These are phyloP conservation scores for Beaufortia kweichowensis DNA, from an alignment of 2,113 vertebrate species.

Conservation along the genomic window DNA sequence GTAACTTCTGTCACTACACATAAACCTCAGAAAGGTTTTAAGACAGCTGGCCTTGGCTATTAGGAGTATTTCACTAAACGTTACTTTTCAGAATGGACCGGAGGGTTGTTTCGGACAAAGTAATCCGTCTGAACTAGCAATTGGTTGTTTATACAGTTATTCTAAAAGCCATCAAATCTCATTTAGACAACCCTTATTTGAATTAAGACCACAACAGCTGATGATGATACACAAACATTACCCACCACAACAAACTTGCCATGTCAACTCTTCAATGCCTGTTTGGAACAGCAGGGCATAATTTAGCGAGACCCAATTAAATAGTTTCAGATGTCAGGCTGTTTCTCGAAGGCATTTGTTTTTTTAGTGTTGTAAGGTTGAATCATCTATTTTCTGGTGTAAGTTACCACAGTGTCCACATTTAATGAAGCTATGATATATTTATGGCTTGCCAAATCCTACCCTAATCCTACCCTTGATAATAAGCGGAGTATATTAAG, in stretches of 20 bases:
- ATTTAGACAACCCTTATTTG: conserved; percentile 50
- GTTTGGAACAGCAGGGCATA: conserved; percentile 55
- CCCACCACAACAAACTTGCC: conserved; percentile 55
- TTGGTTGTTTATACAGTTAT: conserved; percentile 67
- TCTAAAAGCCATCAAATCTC: conserved; percentile 65
- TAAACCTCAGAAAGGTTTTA: conserved; percentile 36
- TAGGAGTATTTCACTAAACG: conserved; percentile 40
- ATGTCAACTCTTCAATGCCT: conserved; percentile 69
- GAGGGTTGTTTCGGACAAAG: conserved; percentile 58
- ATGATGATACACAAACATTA: conserved; percentile 68
- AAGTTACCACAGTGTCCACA: conserved; percentile 54
- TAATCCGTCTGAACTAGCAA: conserved; percentile 66
- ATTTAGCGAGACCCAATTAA: conserved; percentile 65
- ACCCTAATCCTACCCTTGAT: conserved; percentile 72
- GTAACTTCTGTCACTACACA: conserved; percentile 11
- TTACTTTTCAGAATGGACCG: conserved; percentile 39
- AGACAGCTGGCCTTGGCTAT: conserved; percentile 31
- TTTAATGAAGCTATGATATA: conserved; percentile 73
- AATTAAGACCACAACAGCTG: conserved; percentile 58
- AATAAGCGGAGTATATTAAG: conserved; percentile 61
- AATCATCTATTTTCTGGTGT: conserved; percentile 52
- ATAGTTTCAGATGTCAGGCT: conserved; percentile 70
- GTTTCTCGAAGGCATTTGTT: conserved; percentile 44
- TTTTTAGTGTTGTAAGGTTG: conserved; percentile 49
- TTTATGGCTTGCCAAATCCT: conserved; percentile 69